A percentile compares a stretch with the other conserved stretches of the same genome.
Evolutionary conservation across 1,140 invertebrate genomes (phyloP).

Genomic region (Drosophila simulans): DNA sequence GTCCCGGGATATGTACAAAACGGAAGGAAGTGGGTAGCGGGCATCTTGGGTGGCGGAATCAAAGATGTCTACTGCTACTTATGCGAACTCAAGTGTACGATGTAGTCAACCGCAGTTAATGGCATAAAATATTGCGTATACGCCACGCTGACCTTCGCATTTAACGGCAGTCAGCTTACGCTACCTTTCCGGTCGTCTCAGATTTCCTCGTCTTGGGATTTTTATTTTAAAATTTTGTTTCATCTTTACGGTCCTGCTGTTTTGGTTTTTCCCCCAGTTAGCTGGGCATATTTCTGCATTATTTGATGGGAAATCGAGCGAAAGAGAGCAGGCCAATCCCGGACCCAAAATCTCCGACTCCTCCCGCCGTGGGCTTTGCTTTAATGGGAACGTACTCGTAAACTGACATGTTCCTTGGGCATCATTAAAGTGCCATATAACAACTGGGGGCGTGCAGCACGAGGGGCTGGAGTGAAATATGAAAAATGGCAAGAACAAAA

Average conservation of each 20-base stretch:
- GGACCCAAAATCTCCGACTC: conserved; percentile 5
- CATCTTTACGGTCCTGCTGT: conserved; percentile 20
- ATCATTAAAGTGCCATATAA: conserved; percentile 57
- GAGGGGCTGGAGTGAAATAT: conserved; percentile 36
- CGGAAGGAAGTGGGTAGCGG: conserved; percentile 26
- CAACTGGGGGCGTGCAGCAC: conserved; percentile 1
- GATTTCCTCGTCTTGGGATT: conserved; percentile 35
- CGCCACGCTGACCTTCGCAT: conserved; percentile 50
- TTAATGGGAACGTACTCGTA: conserved; percentile 39
- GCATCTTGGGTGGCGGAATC: conserved; percentile 18
- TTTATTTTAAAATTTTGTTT: conserved; percentile 47
- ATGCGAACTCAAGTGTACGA: conserved; percentile 27
- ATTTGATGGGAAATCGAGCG: conserved; percentile 69
- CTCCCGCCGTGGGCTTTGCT: conserved; percentile 16
- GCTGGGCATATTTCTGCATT: conserved; percentile 69
- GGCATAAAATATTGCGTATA: conserved; percentile 60
- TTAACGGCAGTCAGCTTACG: conserved; percentile 24
- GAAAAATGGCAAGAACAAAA: conserved; percentile 62
- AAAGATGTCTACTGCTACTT: conserved; percentile 36
- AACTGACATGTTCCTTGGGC: conserved; percentile 36
- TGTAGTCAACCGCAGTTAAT: conserved; percentile 30
- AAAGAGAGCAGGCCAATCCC: conserved; percentile 22
- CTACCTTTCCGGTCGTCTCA: conserved; percentile 43
- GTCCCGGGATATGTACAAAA: conserved; percentile 42
- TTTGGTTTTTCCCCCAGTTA: conserved; percentile 15